Evolutionary conservation across 2,797 vertebrate genomes (phyloP), one percentile per base, ranked within the genome.

Genomic region (Halcyon smyrnensis): DNA sequence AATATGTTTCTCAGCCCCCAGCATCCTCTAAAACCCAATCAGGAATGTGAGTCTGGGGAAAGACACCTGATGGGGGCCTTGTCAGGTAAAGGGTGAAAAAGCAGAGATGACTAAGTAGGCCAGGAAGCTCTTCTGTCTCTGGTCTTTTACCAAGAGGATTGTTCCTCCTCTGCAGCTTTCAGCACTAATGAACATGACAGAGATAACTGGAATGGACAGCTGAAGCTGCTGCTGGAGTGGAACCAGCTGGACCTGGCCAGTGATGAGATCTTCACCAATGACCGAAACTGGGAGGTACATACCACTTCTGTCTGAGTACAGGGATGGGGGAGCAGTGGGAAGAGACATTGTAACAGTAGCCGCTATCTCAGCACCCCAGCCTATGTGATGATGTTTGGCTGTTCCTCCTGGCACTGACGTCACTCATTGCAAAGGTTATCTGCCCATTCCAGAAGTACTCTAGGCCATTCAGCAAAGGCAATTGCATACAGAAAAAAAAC

Each of bases 181-280:
- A 98, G 98, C 91, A 98, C 98, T 77, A 98, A 98, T 1, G 98
- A 98, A 37, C 96, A 98, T 1, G 98, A 98, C 67, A 98, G 97
- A 76, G 98, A 98, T 60, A 98, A 98, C 79, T 98, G 98, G 98
- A 98, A 98, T 0, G 98, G 98, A 36, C 98, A 98, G 83, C 97
- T 98, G 89, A 98, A 98, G 90, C 97, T 98, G 63, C 97, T 98
- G 48, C 93, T 98, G 91, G 98, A 98, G 74, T 98, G 98, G 98
- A 98, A 98, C 97, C 98, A 98, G 74, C 36, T 98, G 86, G 98
- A 98, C 18, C 79, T 98, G 62, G 98, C 98, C 85, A 98, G 80
- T 0, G 98, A 98, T 4, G 98, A 98, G 95, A 98, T 98, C 76
- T 98, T 98, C 96, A 98, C 98, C 91, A 98, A 98, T 7, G 98